Evolutionary conservation across 2,888 invertebrate species (phyloP).

Genomic region (Podotricha telesiphe): DNA sequence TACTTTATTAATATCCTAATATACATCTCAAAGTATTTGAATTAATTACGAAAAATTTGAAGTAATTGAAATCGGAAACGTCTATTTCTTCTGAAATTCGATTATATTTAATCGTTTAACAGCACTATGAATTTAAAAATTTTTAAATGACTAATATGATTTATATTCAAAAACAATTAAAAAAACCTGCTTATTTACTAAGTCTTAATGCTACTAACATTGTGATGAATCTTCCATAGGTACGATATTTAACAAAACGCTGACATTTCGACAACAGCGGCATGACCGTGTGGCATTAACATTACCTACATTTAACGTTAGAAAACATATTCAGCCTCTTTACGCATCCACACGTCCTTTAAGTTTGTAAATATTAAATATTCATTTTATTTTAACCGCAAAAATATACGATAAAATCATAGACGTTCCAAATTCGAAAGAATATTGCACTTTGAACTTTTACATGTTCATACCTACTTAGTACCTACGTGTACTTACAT

Average conservation of each 20-base stretch:
- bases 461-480: no score
- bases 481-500: conserved; percentile 43
- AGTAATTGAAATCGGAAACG: not conserved
- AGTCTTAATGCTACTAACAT: conserved; percentile 26
- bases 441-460: conserved; percentile 57
- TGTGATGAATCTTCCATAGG: conserved; percentile 43
- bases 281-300: conserved; percentile 62
- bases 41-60: not conserved
- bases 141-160: conserved; percentile 1
- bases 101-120: not conserved
- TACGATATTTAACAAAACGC: conserved; percentile 59
- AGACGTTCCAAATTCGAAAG: conserved; percentile 30
- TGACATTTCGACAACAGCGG: conserved; percentile 64
- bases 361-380: conserved; percentile 37
- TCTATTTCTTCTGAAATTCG: not conserved
- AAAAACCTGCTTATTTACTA: conserved; percentile 15
- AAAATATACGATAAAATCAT: conserved; percentile 33
- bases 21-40: not conserved
- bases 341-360: conserved; percentile 41
- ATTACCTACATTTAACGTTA: conserved; percentile 59
- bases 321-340: conserved; percentile 39
- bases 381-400: conserved; percentile 32
- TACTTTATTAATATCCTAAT: no score
- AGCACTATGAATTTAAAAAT: conserved; percentile 6
- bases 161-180: conserved; percentile 3